These are phyloP conservation scores for Phyllostomus hastatus DNA, from an alignment of 2,113 vertebrate species.

Conservation along the genomic window DNA sequence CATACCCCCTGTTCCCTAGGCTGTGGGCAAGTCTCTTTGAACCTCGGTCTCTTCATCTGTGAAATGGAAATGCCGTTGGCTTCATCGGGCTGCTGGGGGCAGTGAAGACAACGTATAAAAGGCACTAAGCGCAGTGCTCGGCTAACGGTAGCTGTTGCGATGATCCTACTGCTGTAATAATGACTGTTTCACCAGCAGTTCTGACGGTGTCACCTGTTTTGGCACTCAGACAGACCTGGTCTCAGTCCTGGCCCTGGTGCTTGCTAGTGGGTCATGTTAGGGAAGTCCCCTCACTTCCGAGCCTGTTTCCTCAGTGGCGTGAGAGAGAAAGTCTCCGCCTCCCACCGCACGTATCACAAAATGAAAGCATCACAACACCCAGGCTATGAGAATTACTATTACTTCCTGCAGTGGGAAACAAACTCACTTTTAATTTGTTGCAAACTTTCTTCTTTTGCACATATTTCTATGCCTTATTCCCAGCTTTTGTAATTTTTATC, in stretches of 20 bases:
- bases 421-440: neutral
- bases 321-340: neutral
- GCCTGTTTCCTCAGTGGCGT: neutral
- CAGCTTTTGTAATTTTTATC: too few relatives aligned
- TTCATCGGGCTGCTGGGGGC: neutral
- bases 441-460: neutral
- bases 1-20: neutral
- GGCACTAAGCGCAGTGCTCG: fast-evolving
- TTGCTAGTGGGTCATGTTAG: neutral
- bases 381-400: neutral
- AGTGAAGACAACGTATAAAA: neutral
- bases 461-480: too few relatives aligned
- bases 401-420: neutral
- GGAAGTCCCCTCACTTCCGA: neutral
- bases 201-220: neutral
- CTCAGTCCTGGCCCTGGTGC: neutral
- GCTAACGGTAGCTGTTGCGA: fast-evolving
- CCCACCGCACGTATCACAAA: too few relatives aligned
- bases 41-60: neutral
- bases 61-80: neutral
- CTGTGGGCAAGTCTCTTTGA: neutral
- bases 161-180: too few relatives aligned
- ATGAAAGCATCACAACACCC: neutral
- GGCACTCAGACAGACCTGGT: neutral
- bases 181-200: neutral